Evolutionary conservation across 2,113 vertebrate species (phyloP), one percentile per base, ranked within the genome.

Genomic region (Brachyhypopomus gauderio): DNA sequence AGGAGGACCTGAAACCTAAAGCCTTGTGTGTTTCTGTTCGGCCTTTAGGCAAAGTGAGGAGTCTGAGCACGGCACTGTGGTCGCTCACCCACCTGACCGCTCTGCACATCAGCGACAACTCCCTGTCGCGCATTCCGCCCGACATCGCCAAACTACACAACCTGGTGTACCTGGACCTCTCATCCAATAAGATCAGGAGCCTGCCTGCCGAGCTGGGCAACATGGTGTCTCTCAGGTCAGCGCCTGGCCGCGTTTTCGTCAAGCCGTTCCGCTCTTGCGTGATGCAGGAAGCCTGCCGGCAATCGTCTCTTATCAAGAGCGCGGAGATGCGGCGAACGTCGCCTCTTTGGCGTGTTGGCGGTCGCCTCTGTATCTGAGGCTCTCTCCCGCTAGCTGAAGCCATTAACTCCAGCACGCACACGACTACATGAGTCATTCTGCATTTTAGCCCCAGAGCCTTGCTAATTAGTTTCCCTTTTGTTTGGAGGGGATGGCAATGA

Each of bases 111-210:
- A 96, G 96, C 93, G 97, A 99, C 95, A 99, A 99, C 92, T 98
- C 94, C 72, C 92, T 99, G 92, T 98, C 96, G 86, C 96, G 96
- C 81, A 97, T 99, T 93, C 96, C 97, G 90, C 96, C 97, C 91
- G 97, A 99, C 94, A 99, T 99, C 95, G 96, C 97, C 95, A 98
- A 97, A 95, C 95, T 99, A 94, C 96, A 98, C 90, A 99, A 99
- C 93, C 94, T 99, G 94, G 95, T 96, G 81, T 98, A 98, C 93
- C 93, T 98, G 95, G 96, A 99, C 94, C 94, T 99, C 89, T 99
- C 97, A 72, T 98, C 95, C 91, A 99, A 99, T 89, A 98, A 99
- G 94, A 98, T 99, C 63, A 97, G 96, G 93, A 99, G 96, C 94
- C 95, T 99, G 95, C 97, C 97, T 78, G 93, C 97, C 89, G 97